Conservation (phyloP, 2,113 vertebrate species). For the Amphiprion percula region DNA sequence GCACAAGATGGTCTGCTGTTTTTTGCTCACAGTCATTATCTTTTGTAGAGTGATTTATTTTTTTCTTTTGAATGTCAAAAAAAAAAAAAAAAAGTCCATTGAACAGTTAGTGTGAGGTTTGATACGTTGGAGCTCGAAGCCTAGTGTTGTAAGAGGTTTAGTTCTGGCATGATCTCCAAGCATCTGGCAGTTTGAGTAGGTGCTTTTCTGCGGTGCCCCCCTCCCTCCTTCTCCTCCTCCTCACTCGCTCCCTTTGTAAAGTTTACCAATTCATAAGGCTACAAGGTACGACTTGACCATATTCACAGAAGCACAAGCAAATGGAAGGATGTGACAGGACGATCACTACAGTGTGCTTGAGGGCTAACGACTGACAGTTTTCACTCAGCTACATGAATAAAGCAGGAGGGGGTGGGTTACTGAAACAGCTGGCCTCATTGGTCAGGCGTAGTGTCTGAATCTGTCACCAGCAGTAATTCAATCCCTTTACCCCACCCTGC, state of each 20-base stretch:
- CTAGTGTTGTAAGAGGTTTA: slow-evolving; percentile 73
- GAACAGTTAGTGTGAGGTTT: slow-evolving; percentile 79
- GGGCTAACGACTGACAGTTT: slow-evolving; percentile 57
- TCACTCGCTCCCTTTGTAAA: slow-evolving; percentile 13
- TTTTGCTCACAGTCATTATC: slow-evolving; percentile 60
- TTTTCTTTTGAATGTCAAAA: slow-evolving; percentile 55
- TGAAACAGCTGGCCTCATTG: slow-evolving; percentile 46
- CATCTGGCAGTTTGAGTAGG: slow-evolving; percentile 82
- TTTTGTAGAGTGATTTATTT: slow-evolving; percentile 58
- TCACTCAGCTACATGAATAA: slow-evolving; percentile 74
- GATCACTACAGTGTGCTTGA: slow-evolving; percentile 68
- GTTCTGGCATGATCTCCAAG: slow-evolving; percentile 71
- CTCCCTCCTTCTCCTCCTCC: not conserved
- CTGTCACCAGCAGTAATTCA: slow-evolving; percentile 65
- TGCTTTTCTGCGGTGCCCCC: slow-evolving; percentile 72
- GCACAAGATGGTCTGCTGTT: slow-evolving; percentile 78
- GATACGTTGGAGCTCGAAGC: slow-evolving; percentile 66
- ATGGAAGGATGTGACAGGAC: slow-evolving; percentile 60
- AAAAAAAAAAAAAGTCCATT: slow-evolving; percentile 36
- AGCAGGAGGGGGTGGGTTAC: slow-evolving; percentile 60
- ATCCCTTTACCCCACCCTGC: slow-evolving; percentile 70
- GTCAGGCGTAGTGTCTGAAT: slow-evolving; percentile 48
- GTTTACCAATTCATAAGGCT: slow-evolving; percentile 76
- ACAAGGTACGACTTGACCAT: slow-evolving; percentile 71
- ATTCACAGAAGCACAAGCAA: slow-evolving; percentile 73